Percentiles rank a stretch among this genome's conserved stretches.
These are phyloP conservation scores for Rhabdophis nuchalis DNA, from an alignment of 2,797 vertebrate species.

Conservation along the genomic window DNA sequence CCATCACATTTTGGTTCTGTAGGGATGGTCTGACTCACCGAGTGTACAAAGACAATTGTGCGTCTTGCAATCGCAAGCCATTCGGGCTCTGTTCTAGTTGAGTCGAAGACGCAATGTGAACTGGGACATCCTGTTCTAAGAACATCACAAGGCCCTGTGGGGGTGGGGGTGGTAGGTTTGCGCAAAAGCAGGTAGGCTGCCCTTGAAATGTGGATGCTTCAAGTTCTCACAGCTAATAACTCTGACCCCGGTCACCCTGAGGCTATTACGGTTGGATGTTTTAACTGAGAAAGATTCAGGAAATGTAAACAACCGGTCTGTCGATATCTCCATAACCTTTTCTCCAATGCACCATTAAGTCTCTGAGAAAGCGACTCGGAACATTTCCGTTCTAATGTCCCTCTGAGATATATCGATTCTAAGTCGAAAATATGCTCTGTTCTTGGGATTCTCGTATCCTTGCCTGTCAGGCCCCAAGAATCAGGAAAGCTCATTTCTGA, in stretches of 20 bases:
- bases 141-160: background rate
- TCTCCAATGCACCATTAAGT: background rate
- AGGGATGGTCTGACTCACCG: background rate
- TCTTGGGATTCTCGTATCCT: background rate
- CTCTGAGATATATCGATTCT: background rate
- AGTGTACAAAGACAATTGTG: background rate
- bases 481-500: too few species aligned
- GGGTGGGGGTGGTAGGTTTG: background rate
- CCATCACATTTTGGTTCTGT: background rate
- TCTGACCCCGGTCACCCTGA: background rate
- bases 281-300: background rate
- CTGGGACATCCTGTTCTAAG: background rate
- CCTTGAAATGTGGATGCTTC: too few species aligned
- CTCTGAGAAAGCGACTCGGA: background rate
- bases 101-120: background rate
- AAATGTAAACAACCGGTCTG: background rate
- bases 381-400: background rate
- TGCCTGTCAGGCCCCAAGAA: background rate
- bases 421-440: background rate
- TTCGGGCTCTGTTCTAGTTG: background rate
- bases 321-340: background rate
- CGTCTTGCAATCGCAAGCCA: background rate
- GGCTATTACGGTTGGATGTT: background rate
- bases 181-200: background rate
- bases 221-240: background rate